phyloP scores from a whole-genome alignment of 2,888 invertebrate genomes.

The Hypena proboscidalis region DNA sequence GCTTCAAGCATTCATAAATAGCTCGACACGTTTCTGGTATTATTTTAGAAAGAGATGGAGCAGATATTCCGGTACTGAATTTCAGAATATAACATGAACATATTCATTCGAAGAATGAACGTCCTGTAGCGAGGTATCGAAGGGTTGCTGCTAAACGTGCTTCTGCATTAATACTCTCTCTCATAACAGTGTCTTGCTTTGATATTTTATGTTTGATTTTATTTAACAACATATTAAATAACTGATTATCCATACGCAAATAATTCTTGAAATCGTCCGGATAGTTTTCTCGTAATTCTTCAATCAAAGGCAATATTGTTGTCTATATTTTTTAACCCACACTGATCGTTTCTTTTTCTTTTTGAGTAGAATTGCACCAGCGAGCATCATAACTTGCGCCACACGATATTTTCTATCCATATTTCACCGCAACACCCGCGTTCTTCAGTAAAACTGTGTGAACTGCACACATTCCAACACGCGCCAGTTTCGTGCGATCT shows the following conservation, averaged over 20 bases:
- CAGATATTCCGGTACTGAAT: neutral
- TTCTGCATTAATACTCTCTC: constrained; percentile 1
- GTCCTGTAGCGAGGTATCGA: constrained; percentile 2
- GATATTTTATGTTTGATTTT: constrained; percentile 5
- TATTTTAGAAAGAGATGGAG: constrained; percentile 1
- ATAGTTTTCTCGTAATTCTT: constrained; percentile 10
- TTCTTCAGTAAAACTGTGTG: no score
- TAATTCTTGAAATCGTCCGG: constrained; percentile 9
- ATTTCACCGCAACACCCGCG: no score
- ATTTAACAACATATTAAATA: constrained; percentile 6
- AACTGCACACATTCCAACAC: no score
- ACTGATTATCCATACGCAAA: constrained; percentile 10
- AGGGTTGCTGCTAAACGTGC: constrained; percentile 1
- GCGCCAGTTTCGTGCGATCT: no score
- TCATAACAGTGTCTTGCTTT: neutral
- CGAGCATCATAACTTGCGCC: no score
- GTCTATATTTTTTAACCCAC: constrained; percentile 10
- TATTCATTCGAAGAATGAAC: neutral
- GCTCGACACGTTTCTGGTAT: neutral
- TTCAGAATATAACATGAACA: no score
- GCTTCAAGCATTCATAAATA: neutral
- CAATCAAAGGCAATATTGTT: constrained; percentile 11
- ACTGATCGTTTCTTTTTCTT: constrained; percentile 9
- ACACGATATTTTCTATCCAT: no score
- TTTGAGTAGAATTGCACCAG: constrained; percentile 3